Conservation (phyloP, 2,797 vertebrate species). For the Pteropus rufus region DNA sequence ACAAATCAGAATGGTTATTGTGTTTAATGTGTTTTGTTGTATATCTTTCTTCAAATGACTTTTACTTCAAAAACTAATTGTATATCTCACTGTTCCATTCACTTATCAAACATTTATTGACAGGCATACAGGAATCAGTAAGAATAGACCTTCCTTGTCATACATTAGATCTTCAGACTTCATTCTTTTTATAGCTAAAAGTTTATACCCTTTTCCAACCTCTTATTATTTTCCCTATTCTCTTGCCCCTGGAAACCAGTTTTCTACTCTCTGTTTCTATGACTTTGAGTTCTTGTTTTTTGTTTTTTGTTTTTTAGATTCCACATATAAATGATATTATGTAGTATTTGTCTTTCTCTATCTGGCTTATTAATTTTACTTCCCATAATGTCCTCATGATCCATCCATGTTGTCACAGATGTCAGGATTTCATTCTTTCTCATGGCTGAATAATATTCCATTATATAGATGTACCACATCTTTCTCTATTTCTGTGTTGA, state of each 20-base stretch:
- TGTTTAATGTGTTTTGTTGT: conserved; percentile 7
- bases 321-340: not conserved
- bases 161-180: not conserved
- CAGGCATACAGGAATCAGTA: not conserved
- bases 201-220: not conserved
- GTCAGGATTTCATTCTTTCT: not conserved
- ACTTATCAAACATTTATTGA: conserved; percentile 27
- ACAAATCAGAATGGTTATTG: conserved; percentile 32
- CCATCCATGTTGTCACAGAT: not conserved
- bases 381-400: not conserved
- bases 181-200: not conserved
- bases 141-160: not conserved
- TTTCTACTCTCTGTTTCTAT: not conserved
- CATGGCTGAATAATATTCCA: not conserved
- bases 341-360: not conserved
- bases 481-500: not conserved
- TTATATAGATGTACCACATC: not conserved
- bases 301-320: not conserved
- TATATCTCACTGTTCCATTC: not conserved
- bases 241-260: not conserved
- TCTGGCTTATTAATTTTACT: not conserved
- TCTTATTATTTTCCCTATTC: not conserved
- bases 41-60: conserved; percentile 21
- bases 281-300: not conserved
- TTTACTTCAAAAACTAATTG: conserved; percentile 14